Conservation (phyloP, 1,140 invertebrate species). For the Melipona quadrifasciata region DNA sequence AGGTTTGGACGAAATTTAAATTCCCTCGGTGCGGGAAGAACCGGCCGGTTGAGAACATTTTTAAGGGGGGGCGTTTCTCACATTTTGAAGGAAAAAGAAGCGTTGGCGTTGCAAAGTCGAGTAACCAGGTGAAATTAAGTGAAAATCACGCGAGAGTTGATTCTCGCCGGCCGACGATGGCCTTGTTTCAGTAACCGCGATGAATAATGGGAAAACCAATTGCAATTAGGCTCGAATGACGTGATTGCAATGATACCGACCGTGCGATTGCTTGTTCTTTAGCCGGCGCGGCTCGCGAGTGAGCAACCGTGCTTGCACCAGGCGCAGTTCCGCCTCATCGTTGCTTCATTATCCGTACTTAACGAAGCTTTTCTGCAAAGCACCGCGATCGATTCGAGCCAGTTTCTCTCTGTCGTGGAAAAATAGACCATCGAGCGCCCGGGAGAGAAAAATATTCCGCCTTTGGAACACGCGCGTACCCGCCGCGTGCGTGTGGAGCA, state of each 20-base stretch:
- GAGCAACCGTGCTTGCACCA: background rate
- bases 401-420: conserved; percentile 1
- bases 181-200: conserved; percentile 33
- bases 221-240: conserved; percentile 40
- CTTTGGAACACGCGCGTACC: no score
- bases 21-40: background rate
- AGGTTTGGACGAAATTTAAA: background rate
- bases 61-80: no score
- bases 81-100: no score
- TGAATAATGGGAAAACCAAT: conserved; percentile 39
- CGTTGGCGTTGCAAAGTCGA: no score
- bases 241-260: conserved; percentile 44
- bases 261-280: conserved; percentile 36
- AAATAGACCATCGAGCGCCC: conserved; percentile 7
- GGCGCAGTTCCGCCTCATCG: conserved; percentile 45
- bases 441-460: background rate
- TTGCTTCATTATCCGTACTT: conserved; percentile 55
- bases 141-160: background rate
- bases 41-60: no score
- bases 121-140: no score
- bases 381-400: conserved; percentile 38
- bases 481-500: no score
- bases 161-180: no score
- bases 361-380: conserved; percentile 50
- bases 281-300: conserved; percentile 11